These are phyloP conservation scores for Craterocephalus amniculus DNA, from an alignment of 2,797 vertebrate genomes.

Conservation along the genomic window DNA sequence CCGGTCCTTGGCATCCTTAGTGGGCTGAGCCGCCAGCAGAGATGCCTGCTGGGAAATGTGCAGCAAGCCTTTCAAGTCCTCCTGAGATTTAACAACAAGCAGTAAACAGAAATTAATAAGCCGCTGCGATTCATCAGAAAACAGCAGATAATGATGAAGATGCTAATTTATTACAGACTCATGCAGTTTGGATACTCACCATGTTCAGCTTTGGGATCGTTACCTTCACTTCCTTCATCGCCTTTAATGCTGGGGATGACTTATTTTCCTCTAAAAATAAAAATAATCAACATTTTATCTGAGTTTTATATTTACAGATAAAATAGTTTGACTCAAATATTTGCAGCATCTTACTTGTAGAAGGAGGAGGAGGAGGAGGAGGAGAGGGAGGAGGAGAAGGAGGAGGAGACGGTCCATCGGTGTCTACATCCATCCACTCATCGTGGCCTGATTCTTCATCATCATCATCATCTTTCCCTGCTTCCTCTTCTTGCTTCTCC, in stretches of 20 bases:
- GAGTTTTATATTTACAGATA: background rate
- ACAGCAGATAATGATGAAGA: no score
- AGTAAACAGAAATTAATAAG: background rate
- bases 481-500: conserved; percentile 1
- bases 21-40: conserved; percentile 76
- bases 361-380: background rate
- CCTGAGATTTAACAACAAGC: conserved; percentile 2
- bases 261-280: conserved; percentile 24
- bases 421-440: conserved; percentile 3
- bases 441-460: conserved; percentile 3
- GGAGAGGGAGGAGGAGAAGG: no score
- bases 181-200: conserved; percentile 47
- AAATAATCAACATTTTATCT: background rate
- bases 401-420: conserved; percentile 4
- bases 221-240: conserved; percentile 54
- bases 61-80: conserved; percentile 9
- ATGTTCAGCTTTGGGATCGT: conserved; percentile 42
- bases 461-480: background rate
- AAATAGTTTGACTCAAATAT: no score
- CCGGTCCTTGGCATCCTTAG: conserved; percentile 86
- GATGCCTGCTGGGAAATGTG: conserved; percentile 7
- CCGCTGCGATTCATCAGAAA: no score
- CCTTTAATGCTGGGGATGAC: background rate
- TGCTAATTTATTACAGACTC: no score
- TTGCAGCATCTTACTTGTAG: conserved; percentile 30